phyloP scores from a whole-genome alignment of 2,113 vertebrate genomes.

The Etheostoma spectabile region DNA sequence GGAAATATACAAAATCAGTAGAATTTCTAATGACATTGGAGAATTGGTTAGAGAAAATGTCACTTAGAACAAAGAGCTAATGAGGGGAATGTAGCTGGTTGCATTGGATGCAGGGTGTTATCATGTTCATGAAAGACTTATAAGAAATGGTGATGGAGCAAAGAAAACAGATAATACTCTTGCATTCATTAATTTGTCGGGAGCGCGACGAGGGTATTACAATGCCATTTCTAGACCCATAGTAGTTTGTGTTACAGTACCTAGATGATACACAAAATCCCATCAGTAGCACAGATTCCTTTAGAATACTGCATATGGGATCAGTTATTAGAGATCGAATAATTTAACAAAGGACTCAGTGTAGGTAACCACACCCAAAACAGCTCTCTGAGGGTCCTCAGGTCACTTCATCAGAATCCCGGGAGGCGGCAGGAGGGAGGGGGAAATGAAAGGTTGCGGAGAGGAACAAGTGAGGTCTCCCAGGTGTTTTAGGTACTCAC shows the following conservation, averaged over 20 bases:
- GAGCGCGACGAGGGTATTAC: no score
- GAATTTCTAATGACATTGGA: no score
- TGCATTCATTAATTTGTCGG: neutral
- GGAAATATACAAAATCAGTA: no score
- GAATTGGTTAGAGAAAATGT: no score
- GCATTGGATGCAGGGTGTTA: neutral
- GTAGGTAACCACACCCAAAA: neutral
- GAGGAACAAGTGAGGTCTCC: conserved; percentile 38
- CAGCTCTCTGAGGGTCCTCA: conserved; percentile 4
- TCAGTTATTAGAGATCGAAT: neutral
- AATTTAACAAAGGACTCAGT: no score
- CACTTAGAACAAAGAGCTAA: neutral
- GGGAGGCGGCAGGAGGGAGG: neutral
- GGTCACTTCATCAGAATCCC: conserved; percentile 23
- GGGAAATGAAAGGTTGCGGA: neutral
- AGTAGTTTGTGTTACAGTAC: neutral
- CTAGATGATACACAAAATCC: neutral
- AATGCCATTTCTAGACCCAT: no score
- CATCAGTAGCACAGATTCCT: neutral
- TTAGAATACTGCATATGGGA: neutral
- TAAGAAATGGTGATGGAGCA: neutral
- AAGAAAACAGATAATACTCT: neutral
- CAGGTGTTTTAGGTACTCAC: conserved; percentile 57
- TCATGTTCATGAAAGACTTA: neutral
- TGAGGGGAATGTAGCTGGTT: no score